Evolutionary conservation across 2,888 invertebrate genomes (phyloP).

Genomic region (Drosophila phalerata): DNA sequence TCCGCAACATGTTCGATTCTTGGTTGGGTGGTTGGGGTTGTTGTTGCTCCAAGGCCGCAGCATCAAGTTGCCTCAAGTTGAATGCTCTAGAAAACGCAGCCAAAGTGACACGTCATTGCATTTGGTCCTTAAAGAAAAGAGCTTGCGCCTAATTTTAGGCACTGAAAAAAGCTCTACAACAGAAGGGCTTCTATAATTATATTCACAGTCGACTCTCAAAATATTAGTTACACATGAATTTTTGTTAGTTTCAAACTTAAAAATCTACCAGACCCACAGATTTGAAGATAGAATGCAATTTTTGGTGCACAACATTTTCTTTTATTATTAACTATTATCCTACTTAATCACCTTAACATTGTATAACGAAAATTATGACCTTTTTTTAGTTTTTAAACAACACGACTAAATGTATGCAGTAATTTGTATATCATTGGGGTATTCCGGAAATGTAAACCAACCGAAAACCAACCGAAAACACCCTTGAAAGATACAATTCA

Average conservation of each 20-base stretch:
- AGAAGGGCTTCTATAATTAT: not conserved
- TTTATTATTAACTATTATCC: too few species aligned
- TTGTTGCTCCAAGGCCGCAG: slow-evolving; percentile 36
- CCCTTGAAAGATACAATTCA: too few species aligned
- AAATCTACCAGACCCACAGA: too few species aligned
- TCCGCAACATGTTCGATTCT: not conserved
- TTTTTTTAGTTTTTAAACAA: too few species aligned
- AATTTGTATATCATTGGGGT: too few species aligned
- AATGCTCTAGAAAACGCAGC: slow-evolving; percentile 32
- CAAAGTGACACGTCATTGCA: slow-evolving; percentile 16
- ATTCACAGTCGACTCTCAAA: not conserved
- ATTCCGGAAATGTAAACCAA: too few species aligned
- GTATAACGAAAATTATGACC: too few species aligned
- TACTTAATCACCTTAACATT: too few species aligned
- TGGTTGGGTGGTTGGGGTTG: slow-evolving; percentile 1
- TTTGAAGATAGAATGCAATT: too few species aligned
- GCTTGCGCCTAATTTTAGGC: not conserved
- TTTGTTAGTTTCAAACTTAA: not conserved
- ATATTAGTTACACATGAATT: not conserved
- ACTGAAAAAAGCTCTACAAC: not conserved
- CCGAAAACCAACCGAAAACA: too few species aligned
- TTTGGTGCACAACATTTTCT: too few species aligned
- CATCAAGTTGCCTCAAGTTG: slow-evolving; percentile 29
- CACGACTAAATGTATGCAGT: too few species aligned
- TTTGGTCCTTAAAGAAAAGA: slow-evolving; percentile 1